phyloP scores from a whole-genome alignment of 2,797 vertebrate species.

The Hyperoplus immaculatus region DNA sequence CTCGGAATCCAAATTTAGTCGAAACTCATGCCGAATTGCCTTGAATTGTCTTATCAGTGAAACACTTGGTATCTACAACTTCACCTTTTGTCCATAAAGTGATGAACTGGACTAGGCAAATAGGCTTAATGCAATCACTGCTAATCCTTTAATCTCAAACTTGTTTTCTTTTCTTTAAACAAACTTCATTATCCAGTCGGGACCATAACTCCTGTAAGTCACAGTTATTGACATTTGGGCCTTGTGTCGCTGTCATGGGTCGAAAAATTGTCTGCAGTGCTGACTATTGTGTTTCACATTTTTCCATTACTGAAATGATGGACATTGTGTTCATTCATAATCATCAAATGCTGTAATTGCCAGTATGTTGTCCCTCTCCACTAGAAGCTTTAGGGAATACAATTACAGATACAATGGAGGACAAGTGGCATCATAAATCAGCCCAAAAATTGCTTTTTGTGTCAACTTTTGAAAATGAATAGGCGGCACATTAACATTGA shows the following conservation, averaged over 20 bases:
- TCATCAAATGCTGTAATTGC: conserved; percentile 4
- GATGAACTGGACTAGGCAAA: conserved; percentile 40
- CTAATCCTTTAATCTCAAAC: conserved; percentile 64
- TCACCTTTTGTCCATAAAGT: conserved; percentile 45
- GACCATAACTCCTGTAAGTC: conserved; percentile 26
- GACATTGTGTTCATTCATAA: conserved; percentile 15
- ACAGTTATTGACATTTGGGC: conserved; percentile 32
- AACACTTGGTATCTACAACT: conserved; percentile 43
- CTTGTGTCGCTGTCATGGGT: conserved; percentile 11
- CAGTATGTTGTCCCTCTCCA: neutral
- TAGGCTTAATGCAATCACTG: conserved; percentile 62
- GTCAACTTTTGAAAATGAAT: conserved; percentile 5
- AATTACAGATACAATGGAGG: conserved; percentile 15
- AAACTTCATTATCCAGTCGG: conserved; percentile 46
- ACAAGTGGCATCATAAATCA: conserved; percentile 19
- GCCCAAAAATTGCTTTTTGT: conserved; percentile 11
- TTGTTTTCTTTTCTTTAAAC: conserved; percentile 34
- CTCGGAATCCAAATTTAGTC: conserved; percentile 36
- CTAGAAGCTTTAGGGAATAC: neutral
- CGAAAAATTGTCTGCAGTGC: conserved; percentile 18
- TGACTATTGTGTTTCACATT: conserved; percentile 19
- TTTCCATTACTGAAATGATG: conserved; percentile 29
- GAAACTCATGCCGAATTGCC: conserved; percentile 41
- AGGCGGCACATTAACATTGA: too few relatives aligned
- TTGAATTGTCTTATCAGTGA: conserved; percentile 46